These are phyloP conservation scores for Nannoperca obscura DNA, from an alignment of 2,797 vertebrate genomes.

Conservation along the genomic window DNA sequence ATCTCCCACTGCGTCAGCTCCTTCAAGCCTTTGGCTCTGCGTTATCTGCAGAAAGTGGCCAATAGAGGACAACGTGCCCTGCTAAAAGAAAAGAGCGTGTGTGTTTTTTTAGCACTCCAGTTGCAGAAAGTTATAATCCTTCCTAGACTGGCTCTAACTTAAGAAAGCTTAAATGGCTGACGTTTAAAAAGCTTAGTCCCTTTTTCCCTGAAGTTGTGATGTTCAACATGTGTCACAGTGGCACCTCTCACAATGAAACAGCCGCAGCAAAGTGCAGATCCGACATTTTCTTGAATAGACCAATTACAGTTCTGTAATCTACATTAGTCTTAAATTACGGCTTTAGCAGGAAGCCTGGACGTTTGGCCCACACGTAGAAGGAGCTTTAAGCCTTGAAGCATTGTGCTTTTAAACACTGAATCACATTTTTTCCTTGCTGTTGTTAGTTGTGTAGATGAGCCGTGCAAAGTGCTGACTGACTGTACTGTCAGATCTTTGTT, in stretches of 20 bases:
- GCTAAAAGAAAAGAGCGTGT: conserved; percentile 28
- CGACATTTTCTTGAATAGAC: conserved; percentile 55
- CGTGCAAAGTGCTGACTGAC: not conserved
- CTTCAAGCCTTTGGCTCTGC: conserved; percentile 17
- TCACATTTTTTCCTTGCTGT: not conserved
- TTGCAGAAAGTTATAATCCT: conserved; percentile 61
- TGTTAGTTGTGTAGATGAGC: not conserved
- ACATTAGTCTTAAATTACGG: conserved; percentile 59
- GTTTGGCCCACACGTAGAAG: conserved; percentile 30
- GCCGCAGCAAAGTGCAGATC: conserved; percentile 64
- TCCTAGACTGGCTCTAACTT: conserved; percentile 30
- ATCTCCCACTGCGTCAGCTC: conserved; percentile 44
- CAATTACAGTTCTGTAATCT: conserved; percentile 66
- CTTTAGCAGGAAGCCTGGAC: conserved; percentile 6
- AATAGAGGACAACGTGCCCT: conserved; percentile 24
- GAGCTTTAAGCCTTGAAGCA: conserved; percentile 43
- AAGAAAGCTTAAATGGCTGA: conserved; percentile 42
- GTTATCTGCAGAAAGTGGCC: conserved; percentile 49
- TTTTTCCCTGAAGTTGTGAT: conserved; percentile 34
- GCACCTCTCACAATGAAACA: conserved; percentile 65
- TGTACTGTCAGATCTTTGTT: conserved; percentile 8
- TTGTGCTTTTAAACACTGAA: conserved; percentile 41
- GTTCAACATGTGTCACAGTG: conserved; percentile 57
- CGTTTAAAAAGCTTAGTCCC: conserved; percentile 34
- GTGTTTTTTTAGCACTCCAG: conserved; percentile 20